phyloP scores from a whole-genome alignment of 2,113 vertebrate species.

The Thinocorus orbignyianus region DNA sequence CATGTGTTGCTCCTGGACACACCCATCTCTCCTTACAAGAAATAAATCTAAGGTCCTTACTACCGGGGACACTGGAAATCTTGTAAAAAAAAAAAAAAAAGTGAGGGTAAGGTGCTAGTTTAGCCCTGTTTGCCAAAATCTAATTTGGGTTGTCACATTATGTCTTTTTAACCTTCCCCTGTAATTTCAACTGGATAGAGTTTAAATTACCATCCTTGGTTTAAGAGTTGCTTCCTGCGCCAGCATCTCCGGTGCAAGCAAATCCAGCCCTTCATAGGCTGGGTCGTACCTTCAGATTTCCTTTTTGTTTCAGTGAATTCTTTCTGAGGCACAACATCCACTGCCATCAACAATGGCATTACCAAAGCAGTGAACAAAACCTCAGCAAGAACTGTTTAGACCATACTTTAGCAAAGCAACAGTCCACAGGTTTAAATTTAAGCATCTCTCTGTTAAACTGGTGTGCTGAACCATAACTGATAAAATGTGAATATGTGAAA shows the following conservation, averaged over 20 bases:
- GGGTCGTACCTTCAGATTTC: neutral
- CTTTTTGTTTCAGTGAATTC: neutral
- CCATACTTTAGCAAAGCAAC: neutral
- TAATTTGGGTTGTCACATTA: slow-evolving; percentile 19
- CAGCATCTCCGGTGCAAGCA: neutral
- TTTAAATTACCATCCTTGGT: neutral
- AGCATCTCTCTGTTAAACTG: neutral
- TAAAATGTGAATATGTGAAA: neutral
- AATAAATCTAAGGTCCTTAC: neutral
- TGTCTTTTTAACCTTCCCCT: neutral
- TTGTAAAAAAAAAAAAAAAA: slow-evolving; percentile 13
- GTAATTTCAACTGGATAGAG: slow-evolving; percentile 5
- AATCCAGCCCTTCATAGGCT: neutral
- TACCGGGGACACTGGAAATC: neutral
- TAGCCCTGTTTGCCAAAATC: slow-evolving; percentile 25
- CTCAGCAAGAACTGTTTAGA: neutral
- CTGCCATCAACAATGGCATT: neutral
- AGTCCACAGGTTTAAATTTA: neutral
- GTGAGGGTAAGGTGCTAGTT: neutral
- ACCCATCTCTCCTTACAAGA: neutral
- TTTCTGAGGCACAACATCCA: neutral
- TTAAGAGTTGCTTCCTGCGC: neutral
- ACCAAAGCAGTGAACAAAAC: neutral
- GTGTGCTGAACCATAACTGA: neutral
- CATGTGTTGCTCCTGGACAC: neutral